Evolutionary conservation across 2,113 vertebrate genomes (phyloP).

Genomic region (Malurus cyaneus): DNA sequence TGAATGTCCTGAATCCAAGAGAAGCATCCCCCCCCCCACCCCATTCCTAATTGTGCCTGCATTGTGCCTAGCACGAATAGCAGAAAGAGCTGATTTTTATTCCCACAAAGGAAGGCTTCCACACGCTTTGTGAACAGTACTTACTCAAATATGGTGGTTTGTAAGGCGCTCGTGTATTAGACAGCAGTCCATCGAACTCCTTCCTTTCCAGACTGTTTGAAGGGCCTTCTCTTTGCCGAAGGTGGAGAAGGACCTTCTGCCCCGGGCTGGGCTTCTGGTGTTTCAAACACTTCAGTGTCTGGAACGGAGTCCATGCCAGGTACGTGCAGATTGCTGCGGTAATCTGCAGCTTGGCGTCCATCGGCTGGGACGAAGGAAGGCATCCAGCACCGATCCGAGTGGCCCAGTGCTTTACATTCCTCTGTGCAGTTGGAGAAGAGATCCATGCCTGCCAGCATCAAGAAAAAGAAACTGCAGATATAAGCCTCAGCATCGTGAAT

Average conservation of each 20-base stretch:
- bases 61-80: neutral
- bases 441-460: constrained; percentile 84
- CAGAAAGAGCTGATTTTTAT: neutral
- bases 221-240: constrained; percentile 96
- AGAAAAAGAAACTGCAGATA: constrained; percentile 50
- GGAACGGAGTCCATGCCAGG: constrained; percentile 99
- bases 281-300: constrained; percentile 96
- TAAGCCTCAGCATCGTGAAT: neutral
- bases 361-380: constrained; percentile 93
- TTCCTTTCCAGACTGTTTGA: constrained; percentile 92
- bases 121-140: constrained; percentile 72
- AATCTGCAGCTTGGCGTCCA: constrained; percentile 93
- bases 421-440: constrained; percentile 99
- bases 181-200: constrained; percentile 93
- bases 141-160: constrained; percentile 95
- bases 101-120: constrained; percentile 29
- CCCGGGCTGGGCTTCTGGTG: constrained; percentile 83
- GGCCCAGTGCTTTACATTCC: constrained; percentile 98
- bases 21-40: neutral
- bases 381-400: constrained; percentile 99
- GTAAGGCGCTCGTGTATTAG: constrained; percentile 92
- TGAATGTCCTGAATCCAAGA: neutral
- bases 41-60: neutral
- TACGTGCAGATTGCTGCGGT: constrained; percentile 98
- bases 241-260: constrained; percentile 93